phyloP scores from a whole-genome alignment of 2,113 vertebrate species.

The Hippocampus abdominalis region DNA sequence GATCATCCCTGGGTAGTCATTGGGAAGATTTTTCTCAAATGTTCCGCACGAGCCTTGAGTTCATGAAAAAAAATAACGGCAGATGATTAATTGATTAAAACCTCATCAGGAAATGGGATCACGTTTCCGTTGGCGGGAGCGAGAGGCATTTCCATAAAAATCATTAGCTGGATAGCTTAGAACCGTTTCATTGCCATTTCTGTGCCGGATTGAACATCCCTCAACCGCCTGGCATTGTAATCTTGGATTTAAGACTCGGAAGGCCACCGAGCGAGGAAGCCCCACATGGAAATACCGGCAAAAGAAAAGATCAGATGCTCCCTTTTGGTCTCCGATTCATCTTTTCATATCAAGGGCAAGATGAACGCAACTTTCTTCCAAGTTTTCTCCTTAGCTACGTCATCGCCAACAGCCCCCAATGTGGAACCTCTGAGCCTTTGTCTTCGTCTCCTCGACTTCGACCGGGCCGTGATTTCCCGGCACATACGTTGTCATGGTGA shows the following conservation, averaged over 20 bases:
- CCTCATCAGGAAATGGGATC: constrained; percentile 33
- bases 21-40: constrained; percentile 56
- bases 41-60: constrained; percentile 26
- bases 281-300: background rate
- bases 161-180: constrained; percentile 6
- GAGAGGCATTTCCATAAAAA: constrained; percentile 32
- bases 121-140: constrained; percentile 13
- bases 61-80: constrained; percentile 57
- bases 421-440: background rate
- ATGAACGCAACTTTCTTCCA: too few species aligned
- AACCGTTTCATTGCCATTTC: constrained; percentile 17
- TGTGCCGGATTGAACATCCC: constrained; percentile 9
- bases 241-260: background rate
- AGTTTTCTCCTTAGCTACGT: too few species aligned
- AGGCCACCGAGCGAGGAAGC: background rate
- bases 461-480: background rate
- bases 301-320: background rate
- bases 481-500: background rate
- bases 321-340: background rate
- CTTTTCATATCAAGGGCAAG: background rate
- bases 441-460: background rate
- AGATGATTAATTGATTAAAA: constrained; percentile 55
- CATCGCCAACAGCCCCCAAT: background rate
- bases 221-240: background rate
- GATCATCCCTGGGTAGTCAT: constrained; percentile 47